These are phyloP conservation scores for Rosalia funebris DNA, from an alignment of 2,888 invertebrate genomes.

Conservation along the genomic window DNA sequence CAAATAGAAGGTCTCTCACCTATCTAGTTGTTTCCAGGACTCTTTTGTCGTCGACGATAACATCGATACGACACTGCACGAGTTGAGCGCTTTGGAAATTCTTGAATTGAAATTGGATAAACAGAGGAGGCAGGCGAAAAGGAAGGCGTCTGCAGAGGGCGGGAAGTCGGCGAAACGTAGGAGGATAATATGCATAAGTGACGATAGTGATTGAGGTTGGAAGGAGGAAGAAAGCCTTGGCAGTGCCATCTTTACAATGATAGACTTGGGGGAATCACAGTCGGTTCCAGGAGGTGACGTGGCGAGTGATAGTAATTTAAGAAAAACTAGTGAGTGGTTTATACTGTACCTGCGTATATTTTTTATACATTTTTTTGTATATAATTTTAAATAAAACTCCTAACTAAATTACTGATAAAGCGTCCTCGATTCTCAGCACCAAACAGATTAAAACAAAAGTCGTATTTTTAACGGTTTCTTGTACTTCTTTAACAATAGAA, in stretches of 20 bases:
- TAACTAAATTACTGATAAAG: slow-evolving; percentile 21
- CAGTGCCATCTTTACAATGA: too few species aligned
- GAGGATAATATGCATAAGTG: slow-evolving; percentile 39
- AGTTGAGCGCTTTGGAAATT: slow-evolving; percentile 70
- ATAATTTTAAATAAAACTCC: slow-evolving; percentile 19
- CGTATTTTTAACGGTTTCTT: slow-evolving; percentile 56
- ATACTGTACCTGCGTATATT: slow-evolving; percentile 9
- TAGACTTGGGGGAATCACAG: too few species aligned
- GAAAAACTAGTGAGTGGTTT: not conserved
- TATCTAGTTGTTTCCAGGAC: slow-evolving; percentile 59
- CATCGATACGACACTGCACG: slow-evolving; percentile 64
- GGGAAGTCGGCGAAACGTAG: slow-evolving; percentile 37
- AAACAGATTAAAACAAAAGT: slow-evolving; percentile 41
- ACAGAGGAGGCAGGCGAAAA: slow-evolving; percentile 59
- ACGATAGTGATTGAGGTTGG: slow-evolving; percentile 49
- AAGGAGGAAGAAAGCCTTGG: not conserved
- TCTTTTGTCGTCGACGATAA: slow-evolving; percentile 74
- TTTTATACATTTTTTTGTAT: not conserved
- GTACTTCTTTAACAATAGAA: slow-evolving; percentile 59
- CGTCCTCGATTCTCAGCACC: not conserved
- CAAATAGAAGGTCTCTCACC: not conserved
- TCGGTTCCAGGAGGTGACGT: too few species aligned
- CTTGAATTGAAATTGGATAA: slow-evolving; percentile 70
- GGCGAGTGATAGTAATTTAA: too few species aligned
- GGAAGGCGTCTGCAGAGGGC: slow-evolving; percentile 36